These are phyloP conservation scores for Protonemura montana DNA, from an alignment of 2,888 invertebrate genomes.

Conservation along the genomic window DNA sequence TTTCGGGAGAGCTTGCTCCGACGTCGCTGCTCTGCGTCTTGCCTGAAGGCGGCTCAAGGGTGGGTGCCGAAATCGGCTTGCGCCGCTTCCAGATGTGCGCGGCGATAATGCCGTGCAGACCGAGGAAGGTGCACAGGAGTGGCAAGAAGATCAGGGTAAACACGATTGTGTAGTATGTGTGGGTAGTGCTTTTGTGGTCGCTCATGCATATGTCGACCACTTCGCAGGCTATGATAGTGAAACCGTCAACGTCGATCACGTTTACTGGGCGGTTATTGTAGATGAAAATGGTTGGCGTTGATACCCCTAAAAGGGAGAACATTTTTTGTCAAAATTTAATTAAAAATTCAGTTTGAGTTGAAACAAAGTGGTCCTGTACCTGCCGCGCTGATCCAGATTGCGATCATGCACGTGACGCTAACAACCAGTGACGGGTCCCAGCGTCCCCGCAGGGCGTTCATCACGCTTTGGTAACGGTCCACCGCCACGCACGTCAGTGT, in stretches of 20 bases:
- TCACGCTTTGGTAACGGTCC: conserved; percentile 64
- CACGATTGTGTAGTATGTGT: conserved; percentile 52
- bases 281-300: conserved; percentile 59
- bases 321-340: not conserved
- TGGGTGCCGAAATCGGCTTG: conserved; percentile 54
- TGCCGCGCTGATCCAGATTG: conserved; percentile 59
- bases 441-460: conserved; percentile 57
- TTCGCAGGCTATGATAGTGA: conserved; percentile 44
- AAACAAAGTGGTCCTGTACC: conserved; percentile 53
- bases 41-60: not conserved
- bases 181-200: conserved; percentile 53
- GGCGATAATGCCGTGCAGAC: conserved; percentile 57
- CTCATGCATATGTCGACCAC: conserved; percentile 55
- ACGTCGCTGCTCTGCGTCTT: conserved; percentile 22
- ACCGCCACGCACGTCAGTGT: conserved; percentile 65
- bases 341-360: not conserved
- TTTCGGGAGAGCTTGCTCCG: not conserved
- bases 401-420: conserved; percentile 56
- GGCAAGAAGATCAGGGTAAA: conserved; percentile 59
- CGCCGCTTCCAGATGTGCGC: conserved; percentile 63
- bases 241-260: conserved; percentile 53
- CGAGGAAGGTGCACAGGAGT: conserved; percentile 43
- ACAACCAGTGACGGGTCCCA: conserved; percentile 60
- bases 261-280: conserved; percentile 53
- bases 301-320: conserved; percentile 55